Percentiles rank a stretch among this genome's conserved stretches.
Evolutionary conservation across 2,113 vertebrate genomes (phyloP).

Genomic region (Lasiurus borealis): DNA sequence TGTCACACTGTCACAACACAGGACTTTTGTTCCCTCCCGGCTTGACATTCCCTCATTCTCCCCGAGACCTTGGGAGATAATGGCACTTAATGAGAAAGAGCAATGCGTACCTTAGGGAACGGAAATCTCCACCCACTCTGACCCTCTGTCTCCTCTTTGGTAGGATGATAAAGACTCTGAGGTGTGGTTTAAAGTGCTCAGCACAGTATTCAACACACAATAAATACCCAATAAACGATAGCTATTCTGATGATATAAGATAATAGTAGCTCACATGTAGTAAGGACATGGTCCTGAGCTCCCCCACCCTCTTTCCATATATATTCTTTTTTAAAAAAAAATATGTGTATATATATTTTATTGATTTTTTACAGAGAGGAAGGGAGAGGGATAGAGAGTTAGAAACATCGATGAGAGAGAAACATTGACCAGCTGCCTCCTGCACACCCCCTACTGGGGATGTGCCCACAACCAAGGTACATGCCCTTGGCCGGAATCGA

Average conservation of each 20-base stretch:
- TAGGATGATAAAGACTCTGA: not conserved
- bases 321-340: too few relatives aligned
- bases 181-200: not conserved
- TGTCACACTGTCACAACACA: not conserved
- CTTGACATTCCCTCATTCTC: too few relatives aligned
- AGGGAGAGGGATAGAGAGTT: too few relatives aligned
- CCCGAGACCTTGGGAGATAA: not conserved
- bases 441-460: too few relatives aligned
- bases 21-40: not conserved
- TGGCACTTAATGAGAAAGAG: not conserved
- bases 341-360: too few relatives aligned
- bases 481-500: too few relatives aligned
- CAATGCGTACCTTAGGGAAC: not conserved
- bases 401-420: too few relatives aligned
- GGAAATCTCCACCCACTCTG: not conserved
- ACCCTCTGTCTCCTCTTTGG: not conserved
- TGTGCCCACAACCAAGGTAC: too few relatives aligned
- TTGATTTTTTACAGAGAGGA: too few relatives aligned
- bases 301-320: too few relatives aligned
- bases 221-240: not conserved
- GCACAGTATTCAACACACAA: not conserved
- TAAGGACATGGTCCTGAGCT: not conserved
- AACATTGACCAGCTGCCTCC: too few relatives aligned
- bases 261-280: not conserved
- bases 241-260: not conserved